These are phyloP conservation scores for Sander vitreus DNA, from an alignment of 2,113 vertebrate species.

Conservation along the genomic window DNA sequence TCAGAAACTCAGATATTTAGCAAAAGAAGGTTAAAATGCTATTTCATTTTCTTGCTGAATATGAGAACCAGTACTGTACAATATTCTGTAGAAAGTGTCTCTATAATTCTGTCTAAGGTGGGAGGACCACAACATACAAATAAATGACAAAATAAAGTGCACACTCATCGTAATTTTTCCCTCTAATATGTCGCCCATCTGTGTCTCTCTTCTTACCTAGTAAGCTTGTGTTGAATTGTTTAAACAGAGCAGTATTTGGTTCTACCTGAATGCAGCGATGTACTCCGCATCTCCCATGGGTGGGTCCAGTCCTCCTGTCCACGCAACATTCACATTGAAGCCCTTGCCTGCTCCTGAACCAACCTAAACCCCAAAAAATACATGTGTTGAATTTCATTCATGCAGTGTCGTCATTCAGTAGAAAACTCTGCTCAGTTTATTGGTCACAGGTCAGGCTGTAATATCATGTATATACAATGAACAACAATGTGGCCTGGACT, in stretches of 20 bases:
- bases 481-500: neutral
- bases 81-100: neutral
- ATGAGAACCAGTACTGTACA: neutral
- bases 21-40: neutral
- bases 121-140: neutral
- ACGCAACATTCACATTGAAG: conserved; percentile 95
- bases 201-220: neutral
- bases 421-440: neutral
- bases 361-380: conserved; percentile 81
- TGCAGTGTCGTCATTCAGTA: neutral
- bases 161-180: neutral
- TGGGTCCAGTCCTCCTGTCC: conserved; percentile 93
- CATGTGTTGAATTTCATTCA: neutral
- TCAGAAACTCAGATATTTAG: neutral
- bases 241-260: neutral
- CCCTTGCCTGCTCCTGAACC: conserved; percentile 91
- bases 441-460: neutral
- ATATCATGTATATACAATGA: neutral
- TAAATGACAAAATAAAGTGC: neutral
- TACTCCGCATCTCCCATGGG: conserved; percentile 98
- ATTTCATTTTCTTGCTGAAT: too few species aligned
- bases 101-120: neutral
- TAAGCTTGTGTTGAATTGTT: neutral
- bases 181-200: neutral
- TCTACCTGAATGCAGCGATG: conserved; percentile 94